These are phyloP conservation scores for Diorhabda elongata DNA, from an alignment of 1,140 invertebrate species.

Conservation along the genomic window DNA sequence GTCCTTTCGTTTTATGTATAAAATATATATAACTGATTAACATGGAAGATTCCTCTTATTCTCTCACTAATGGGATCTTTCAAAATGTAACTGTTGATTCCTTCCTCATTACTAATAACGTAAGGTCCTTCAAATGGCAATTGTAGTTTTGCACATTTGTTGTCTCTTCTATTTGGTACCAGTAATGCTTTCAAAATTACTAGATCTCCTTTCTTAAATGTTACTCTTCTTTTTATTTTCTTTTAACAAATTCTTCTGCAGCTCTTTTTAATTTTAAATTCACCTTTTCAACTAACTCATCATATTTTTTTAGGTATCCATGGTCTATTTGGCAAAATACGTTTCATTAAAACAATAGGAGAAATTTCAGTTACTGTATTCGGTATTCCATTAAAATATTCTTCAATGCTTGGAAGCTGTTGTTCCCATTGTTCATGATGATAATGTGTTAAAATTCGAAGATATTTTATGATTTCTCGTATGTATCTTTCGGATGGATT, in stretches of 20 bases:
- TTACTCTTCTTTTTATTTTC: not conserved
- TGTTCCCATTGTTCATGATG: constrained; percentile 8
- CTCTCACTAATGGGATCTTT: too few species aligned
- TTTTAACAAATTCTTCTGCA: too few species aligned
- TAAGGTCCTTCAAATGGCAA: constrained; percentile 11
- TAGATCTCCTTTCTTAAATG: constrained; percentile 10
- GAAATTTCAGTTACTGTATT: constrained; percentile 6
- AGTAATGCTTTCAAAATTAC: constrained; percentile 2
- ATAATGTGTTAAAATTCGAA: not conserved
- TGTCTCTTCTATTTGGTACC: constrained; percentile 3
- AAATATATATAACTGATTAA: too few species aligned
- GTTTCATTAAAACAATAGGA: not conserved
- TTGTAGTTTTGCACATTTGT: constrained; percentile 7
- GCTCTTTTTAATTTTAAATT: too few species aligned
- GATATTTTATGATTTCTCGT: constrained; percentile 11
- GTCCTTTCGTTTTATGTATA: too few species aligned
- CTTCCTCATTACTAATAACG: not conserved
- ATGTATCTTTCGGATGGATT: constrained; percentile 12
- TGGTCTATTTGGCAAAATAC: not conserved
- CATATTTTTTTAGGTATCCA: constrained; percentile 3
- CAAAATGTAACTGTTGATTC: not conserved
- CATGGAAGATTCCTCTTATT: too few species aligned
- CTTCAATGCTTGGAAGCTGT: not conserved
- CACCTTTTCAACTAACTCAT: too few species aligned
- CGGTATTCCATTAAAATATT: constrained; percentile 5